Percentiles rank a stretch among this genome's conserved stretches.
Conservation (phyloP, 2,888 invertebrate genomes). For the Ommatoiulus sabulosus region DNA sequence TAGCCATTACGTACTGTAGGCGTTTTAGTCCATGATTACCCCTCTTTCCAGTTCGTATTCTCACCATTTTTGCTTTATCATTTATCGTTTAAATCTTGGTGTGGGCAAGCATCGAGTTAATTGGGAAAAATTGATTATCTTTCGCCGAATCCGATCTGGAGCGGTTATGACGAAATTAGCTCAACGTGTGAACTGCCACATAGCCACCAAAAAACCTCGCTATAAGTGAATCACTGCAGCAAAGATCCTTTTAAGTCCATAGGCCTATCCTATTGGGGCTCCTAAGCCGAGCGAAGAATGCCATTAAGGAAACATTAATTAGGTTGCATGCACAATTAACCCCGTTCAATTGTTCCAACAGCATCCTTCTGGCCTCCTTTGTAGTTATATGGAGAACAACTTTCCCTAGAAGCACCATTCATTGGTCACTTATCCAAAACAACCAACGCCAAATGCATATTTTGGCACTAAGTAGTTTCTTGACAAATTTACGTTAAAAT, state of each 20-base stretch:
- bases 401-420: not conserved
- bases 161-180: not conserved
- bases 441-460: not conserved
- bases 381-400: not conserved
- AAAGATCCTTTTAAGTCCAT: not conserved
- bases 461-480: not conserved
- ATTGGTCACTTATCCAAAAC: not conserved
- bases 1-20: no score
- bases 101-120: not conserved
- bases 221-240: not conserved
- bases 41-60: not conserved
- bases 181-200: not conserved
- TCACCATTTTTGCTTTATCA: not conserved
- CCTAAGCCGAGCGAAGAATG: slow-evolving; percentile 39
- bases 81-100: slow-evolving; percentile 9
- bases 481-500: not conserved
- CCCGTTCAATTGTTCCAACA: slow-evolving; percentile 27
- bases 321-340: slow-evolving; percentile 59
- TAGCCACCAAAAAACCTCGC: not conserved
- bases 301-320: slow-evolving; percentile 59
- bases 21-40: not conserved
- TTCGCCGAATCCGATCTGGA: slow-evolving; percentile 14
- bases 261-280: slow-evolving; percentile 41
- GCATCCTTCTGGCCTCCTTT: slow-evolving; percentile 16
- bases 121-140: not conserved